Base-by-base conservation (phyloP, 2,113 vertebrate genomes). In the Ciconia boyciana region DNA sequence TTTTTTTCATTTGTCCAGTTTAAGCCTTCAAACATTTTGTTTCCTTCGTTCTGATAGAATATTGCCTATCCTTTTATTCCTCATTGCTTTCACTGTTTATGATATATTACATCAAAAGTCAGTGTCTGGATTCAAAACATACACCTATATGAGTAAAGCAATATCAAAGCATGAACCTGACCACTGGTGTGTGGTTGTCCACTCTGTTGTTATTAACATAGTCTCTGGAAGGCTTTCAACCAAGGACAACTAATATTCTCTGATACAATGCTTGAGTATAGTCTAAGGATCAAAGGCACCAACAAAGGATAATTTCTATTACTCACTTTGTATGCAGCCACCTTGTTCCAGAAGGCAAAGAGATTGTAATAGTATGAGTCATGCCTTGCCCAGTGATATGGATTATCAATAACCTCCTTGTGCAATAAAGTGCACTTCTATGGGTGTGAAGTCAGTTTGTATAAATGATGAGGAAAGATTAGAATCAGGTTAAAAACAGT, bases 141-240 rank as follows among this genome's bases (percentile, higher is more conserved):
- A 54, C 19, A 76, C 6, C 16, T 49, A 2, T 13, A 31, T 12
- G 8, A 75, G 13, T 36, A 74, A 78, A 87, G 64, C 6, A 25
- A 14, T n/a, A n/a, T 26, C 18, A 55, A 20, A 31, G 16, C 8
- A 36, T 21, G 21, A 58, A 58, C 32, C 7, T 79, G 31, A 70
- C 34, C 12, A 16, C 18, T 44, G 31, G 4, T 0, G 0, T 48
- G 11, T 48, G 13, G 16, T 44, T 68, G 26, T 31, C 21, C 13
- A 21, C 62, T 77, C 32, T 51, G 13, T 22, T 65, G 25, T 4
- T 57, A 16, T 60, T 75, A 65, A 34, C 10, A 31, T 18, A 20
- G 11, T 31, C 12, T 55, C 32, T 69, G 26, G 26, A 74, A 86
- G 68, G 15, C 4, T 72, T 69, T 76, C 44, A 32, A 1, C 28